Conservation (phyloP, 2,113 vertebrate species). For the Abramis brama region DNA sequence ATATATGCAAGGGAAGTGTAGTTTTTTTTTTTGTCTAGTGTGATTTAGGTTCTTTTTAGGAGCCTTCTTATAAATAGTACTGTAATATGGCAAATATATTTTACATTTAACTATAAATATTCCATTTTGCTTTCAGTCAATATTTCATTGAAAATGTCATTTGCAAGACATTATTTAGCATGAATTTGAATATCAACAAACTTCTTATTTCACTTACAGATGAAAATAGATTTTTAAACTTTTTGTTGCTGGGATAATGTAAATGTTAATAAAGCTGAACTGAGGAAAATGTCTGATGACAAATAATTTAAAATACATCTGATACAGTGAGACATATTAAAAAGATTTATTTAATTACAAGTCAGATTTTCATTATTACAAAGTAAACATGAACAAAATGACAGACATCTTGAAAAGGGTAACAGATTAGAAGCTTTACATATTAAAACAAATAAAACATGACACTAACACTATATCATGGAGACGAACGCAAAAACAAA, state of each 20-base stretch:
- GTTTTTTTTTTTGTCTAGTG: too few relatives aligned
- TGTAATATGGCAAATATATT: neutral
- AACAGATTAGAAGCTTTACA: neutral
- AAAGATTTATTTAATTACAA: conserved; percentile 22
- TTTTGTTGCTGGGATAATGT: neutral
- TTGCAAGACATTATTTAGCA: neutral
- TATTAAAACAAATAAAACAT: neutral
- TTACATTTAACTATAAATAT: neutral
- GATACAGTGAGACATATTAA: neutral
- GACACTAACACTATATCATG: conserved; percentile 24
- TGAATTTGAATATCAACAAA: neutral
- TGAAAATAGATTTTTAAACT: neutral
- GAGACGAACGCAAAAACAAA: conserved; percentile 17
- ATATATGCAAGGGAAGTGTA: too few relatives aligned
- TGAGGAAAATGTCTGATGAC: neutral
- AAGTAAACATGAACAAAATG: neutral
- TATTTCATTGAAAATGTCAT: neutral
- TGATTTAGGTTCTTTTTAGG: neutral
- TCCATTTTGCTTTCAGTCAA: neutral
- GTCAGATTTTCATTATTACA: neutral
- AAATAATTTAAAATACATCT: neutral
- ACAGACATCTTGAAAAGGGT: neutral
- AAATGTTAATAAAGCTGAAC: neutral
- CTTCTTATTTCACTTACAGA: neutral
- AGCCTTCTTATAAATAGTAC: neutral